Base-by-base conservation (phyloP, 2,113 vertebrate species). In the Smithornis capensis region DNA sequence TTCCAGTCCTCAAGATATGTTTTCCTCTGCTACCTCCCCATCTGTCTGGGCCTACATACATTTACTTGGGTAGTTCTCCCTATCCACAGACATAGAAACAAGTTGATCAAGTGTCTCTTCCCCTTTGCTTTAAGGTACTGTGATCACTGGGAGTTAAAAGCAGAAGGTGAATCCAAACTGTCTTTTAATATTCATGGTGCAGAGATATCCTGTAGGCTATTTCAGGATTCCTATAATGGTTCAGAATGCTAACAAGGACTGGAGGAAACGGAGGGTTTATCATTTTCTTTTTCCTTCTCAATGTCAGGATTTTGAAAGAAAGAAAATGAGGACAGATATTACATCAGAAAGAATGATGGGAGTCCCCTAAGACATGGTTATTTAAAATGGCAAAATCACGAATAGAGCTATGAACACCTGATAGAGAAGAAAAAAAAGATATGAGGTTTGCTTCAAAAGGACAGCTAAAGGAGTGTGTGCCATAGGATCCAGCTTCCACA, bases 131-230 rank as follows among this genome's bases (percentile, higher is more conserved):
- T 57, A 33, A 19, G 52, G 37, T 42, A 19, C 47, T 78, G 56
- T 83, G 59, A 92, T 87, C 38, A 22, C 40, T 56, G n/a, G 33
- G 33, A 84, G 10, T 62, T 92, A 83, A 90, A 93, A 94, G 68
- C 47, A 81, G 64, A 64, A 83, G 28, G 49, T 53, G 49, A 94
- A 78, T 22, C 65, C 64, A 82, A 84, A 78, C 10, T 63, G 16
- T 56, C 60, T 91, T 77, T 89, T 79, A 82, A 78, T 82, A 95
- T 89, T 94, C 74, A 74, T 4, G 0, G 22, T 64, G 83, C 60
- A 89, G 62, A 92, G 23, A 49, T 78, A 94, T 73, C 65, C 77
- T 87, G 69, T 73, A 92, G 81, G 90, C 68, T 90, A 82, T 78
- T 94, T 94, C 76, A 60, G 79, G 68, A 90, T 86, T 88, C 82